These are phyloP conservation scores for Apodemia duryi DNA, from an alignment of 2,888 invertebrate species.

Conservation along the genomic window DNA sequence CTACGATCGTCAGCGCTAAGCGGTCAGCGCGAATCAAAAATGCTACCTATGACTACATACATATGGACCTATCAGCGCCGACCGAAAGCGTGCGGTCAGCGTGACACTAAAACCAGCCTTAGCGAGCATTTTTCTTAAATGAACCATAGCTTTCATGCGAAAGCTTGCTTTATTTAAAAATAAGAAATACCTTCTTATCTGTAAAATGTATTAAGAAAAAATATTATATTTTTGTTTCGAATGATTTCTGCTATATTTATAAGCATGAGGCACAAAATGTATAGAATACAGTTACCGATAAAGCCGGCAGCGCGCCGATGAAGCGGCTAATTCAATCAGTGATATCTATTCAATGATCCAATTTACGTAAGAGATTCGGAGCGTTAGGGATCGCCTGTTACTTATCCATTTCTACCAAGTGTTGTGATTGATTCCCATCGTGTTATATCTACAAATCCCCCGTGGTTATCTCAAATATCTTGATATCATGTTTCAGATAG, in stretches of 20 bases:
- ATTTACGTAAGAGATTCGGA: conserved; percentile 62
- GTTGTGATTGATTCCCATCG: conserved; percentile 18
- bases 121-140: no score
- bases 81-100: no score
- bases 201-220: no score
- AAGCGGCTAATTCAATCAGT: conserved; percentile 68
- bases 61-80: no score
- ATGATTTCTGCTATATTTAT: neutral
- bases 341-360: conserved; percentile 67
- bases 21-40: no score
- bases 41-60: no score
- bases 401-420: conserved; percentile 21
- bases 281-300: conserved; percentile 36
- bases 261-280: conserved; percentile 30
- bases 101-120: no score
- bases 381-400: conserved; percentile 37
- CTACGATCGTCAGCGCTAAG: no score
- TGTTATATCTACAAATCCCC: conserved; percentile 12
- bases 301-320: conserved; percentile 44
- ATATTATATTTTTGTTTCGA: neutral
- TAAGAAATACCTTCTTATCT: no score
- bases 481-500: conserved; percentile 10
- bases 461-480: conserved; percentile 11
- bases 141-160: no score
- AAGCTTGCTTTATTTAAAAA: no score